Evolutionary conservation across 2,797 vertebrate genomes (phyloP).

Genomic region (Myripristis jacobus): DNA sequence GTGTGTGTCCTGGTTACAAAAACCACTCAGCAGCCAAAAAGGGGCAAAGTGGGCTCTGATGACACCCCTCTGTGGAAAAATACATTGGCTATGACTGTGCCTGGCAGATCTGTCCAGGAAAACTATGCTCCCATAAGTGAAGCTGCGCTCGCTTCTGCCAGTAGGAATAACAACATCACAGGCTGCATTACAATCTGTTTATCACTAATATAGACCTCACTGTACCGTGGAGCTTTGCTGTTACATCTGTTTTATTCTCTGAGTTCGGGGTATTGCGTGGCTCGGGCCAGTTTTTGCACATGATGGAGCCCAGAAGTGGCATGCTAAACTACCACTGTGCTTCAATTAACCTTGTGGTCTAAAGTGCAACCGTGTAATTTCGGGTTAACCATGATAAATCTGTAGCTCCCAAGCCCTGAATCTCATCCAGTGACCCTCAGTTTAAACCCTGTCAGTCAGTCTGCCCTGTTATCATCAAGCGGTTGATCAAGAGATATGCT

Average conservation of each 20-base stretch:
- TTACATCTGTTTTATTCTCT: conserved; percentile 11
- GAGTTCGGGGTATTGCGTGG: conserved; percentile 1
- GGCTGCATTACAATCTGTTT: conserved; percentile 15
- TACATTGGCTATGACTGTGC: conserved; percentile 49
- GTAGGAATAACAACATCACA: conserved; percentile 34
- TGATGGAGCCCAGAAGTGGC: conserved; percentile 33
- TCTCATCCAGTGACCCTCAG: conserved; percentile 41
- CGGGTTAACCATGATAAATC: conserved; percentile 54
- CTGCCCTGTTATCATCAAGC: conserved; percentile 54
- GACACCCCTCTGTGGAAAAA: conserved; percentile 66
- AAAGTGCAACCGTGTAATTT: conserved; percentile 55
- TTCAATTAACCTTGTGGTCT: conserved; percentile 26
- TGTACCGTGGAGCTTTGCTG: conserved; percentile 11
- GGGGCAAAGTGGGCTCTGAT: conserved; percentile 51
- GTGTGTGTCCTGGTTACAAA: conserved; percentile 50
- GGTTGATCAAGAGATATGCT: conserved; percentile 64
- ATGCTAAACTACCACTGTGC: conserved; percentile 17
- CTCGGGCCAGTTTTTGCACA: conserved; percentile 24
- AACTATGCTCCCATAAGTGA: conserved; percentile 6
- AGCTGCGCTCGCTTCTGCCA: conserved; percentile 29
- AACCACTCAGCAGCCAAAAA: conserved; percentile 35
- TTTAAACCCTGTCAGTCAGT: conserved; percentile 70
- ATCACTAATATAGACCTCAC: conserved; percentile 30
- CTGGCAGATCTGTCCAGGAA: conserved; percentile 38
- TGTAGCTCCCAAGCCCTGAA: conserved; percentile 9